These are phyloP conservation scores for Loripinus fragilis DNA, from an alignment of 2,888 invertebrate genomes.

Conservation along the genomic window DNA sequence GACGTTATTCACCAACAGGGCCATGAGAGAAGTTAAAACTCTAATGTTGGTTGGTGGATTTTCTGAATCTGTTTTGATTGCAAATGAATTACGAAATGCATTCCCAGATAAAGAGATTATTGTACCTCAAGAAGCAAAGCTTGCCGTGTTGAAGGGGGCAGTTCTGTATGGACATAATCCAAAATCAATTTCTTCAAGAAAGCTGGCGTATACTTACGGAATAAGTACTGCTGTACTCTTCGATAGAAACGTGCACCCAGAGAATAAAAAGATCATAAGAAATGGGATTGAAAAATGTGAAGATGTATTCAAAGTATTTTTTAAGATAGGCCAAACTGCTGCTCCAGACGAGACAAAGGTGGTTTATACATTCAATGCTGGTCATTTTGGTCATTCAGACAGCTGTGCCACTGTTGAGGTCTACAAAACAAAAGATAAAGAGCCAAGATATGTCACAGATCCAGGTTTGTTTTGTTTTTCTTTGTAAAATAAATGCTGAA, in stretches of 20 bases:
- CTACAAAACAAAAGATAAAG: conserved; percentile 3
- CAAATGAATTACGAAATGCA: not conserved
- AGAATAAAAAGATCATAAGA: not conserved
- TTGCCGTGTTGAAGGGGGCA: conserved; percentile 22
- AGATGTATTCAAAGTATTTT: conserved; percentile 23
- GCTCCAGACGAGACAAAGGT: not conserved
- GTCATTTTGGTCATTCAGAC: not conserved
- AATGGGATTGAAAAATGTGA: conserved; percentile 21
- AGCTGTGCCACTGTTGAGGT: conserved; percentile 3
- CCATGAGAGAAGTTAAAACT: not conserved
- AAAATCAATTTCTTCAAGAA: not conserved
- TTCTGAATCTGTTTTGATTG: conserved; percentile 15
- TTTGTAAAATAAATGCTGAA: not conserved
- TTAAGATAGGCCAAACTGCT: conserved; percentile 3
- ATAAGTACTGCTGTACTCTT: conserved; percentile 4
- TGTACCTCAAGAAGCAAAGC: conserved; percentile 8
- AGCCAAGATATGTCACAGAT: conserved; percentile 9
- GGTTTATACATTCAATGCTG: not conserved
- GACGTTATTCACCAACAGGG: not conserved
- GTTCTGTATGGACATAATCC: conserved; percentile 17
- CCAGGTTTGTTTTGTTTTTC: not conserved
- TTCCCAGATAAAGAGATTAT: not conserved
- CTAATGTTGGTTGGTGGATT: conserved; percentile 23
- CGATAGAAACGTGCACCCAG: conserved; percentile 5
- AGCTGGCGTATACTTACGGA: conserved; percentile 17